phyloP scores from a whole-genome alignment of 2,888 invertebrate species.

The Drosophila atripex region DNA sequence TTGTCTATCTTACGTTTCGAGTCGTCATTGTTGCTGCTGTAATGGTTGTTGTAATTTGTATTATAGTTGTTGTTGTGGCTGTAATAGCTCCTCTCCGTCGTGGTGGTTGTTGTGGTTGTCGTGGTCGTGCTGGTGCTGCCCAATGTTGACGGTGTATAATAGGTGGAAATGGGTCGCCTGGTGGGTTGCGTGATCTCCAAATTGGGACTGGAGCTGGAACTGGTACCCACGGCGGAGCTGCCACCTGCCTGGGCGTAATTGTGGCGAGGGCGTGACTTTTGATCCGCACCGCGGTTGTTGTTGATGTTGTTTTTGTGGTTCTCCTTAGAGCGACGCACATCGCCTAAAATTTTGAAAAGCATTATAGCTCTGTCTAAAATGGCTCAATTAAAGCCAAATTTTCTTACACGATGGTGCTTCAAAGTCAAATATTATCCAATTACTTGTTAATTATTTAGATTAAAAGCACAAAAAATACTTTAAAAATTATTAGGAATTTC shows the following conservation, averaged over 20 bases:
- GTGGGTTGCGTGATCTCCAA: conserved; percentile 65
- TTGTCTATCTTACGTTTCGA: conserved; percentile 81
- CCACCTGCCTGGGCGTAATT: conserved; percentile 62
- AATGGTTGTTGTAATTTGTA: conserved; percentile 65
- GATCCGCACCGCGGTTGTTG: conserved; percentile 69
- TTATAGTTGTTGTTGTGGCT: conserved; percentile 59
- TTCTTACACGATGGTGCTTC: not conserved
- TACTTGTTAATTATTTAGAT: not conserved
- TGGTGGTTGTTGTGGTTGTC: conserved; percentile 55
- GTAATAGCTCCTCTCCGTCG: conserved; percentile 71
- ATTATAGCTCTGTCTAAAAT: not conserved
- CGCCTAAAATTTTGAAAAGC: conserved; percentile 69
- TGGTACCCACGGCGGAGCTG: conserved; percentile 28
- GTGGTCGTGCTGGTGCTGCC: conserved; percentile 62
- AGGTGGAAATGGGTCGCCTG: conserved; percentile 80
- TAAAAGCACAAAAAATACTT: no score
- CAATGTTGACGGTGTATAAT: conserved; percentile 78
- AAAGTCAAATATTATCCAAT: conserved; percentile 1
- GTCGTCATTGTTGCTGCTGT: conserved; percentile 77
- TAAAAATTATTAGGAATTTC: no score
- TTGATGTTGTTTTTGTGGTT: conserved; percentile 44
- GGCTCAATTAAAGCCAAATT: not conserved
- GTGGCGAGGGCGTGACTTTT: conserved; percentile 80
- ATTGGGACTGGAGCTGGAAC: conserved; percentile 62
- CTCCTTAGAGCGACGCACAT: conserved; percentile 82